phyloP scores from a whole-genome alignment of 2,113 vertebrate genomes.

The Erythrolamprus reginae region DNA sequence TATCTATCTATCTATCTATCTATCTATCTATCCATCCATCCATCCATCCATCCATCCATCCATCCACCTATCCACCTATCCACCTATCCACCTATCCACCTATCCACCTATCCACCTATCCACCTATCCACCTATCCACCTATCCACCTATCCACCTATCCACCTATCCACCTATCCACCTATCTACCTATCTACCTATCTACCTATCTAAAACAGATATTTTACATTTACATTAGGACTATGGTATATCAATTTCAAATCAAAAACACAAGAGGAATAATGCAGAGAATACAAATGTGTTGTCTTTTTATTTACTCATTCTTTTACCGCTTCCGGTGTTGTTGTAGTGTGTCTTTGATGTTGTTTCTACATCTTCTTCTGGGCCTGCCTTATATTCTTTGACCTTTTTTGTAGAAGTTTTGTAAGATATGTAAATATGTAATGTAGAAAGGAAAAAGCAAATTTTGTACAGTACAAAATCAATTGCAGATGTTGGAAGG shows the following conservation, averaged over 20 bases:
- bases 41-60: too few relatives aligned
- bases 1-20: too few relatives aligned
- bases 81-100: too few relatives aligned
- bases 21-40: too few relatives aligned
- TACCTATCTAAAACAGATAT: too few relatives aligned
- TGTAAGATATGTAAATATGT: background rate
- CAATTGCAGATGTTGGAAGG: background rate
- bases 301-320: background rate
- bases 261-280: background rate
- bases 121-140: too few relatives aligned
- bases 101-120: too few relatives aligned
- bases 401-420: background rate
- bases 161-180: too few relatives aligned
- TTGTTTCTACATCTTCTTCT: background rate
- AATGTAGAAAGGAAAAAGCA: background rate
- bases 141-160: too few relatives aligned
- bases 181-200: too few relatives aligned
- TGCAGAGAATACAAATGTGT: background rate
- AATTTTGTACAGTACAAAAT: background rate
- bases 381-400: background rate
- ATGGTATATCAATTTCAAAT: background rate
- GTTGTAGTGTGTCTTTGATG: background rate
- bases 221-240: background rate
- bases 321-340: background rate
- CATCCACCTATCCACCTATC: too few relatives aligned